Conservation (phyloP, 2,888 invertebrate genomes). For the Erebia epiphron region DNA sequence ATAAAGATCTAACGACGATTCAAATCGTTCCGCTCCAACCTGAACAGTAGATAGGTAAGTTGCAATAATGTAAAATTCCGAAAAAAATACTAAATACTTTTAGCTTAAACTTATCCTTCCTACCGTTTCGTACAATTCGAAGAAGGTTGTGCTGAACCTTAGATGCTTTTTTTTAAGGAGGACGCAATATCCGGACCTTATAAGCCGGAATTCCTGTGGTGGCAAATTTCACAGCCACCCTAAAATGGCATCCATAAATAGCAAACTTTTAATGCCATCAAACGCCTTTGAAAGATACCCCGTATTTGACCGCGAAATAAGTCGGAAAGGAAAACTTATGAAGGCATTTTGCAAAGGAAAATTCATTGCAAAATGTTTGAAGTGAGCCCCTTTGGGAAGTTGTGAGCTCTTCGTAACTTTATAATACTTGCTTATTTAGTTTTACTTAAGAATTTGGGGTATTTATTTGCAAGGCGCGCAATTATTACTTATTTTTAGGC, state of each 20-base stretch:
- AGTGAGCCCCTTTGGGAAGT: conserved; percentile 6
- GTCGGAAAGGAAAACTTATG: conserved; percentile 20
- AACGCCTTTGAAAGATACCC: conserved; percentile 11
- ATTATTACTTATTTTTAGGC: no score
- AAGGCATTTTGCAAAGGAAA: conserved; percentile 5
- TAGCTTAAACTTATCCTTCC: neutral
- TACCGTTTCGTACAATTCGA: neutral
- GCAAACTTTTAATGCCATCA: conserved; percentile 15
- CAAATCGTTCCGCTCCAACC: no score
- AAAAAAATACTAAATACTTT: neutral
- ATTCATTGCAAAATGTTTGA: conserved; percentile 15
- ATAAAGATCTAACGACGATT: no score
- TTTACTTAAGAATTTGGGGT: neutral
- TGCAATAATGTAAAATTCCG: no score
- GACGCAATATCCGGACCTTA: neutral
- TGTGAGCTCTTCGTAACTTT: neutral
- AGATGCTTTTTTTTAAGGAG: neutral
- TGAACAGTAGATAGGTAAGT: no score
- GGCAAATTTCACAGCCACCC: conserved; percentile 1
- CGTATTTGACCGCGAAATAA: conserved; percentile 15
- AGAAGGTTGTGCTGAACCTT: no score
- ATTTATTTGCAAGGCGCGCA: no score
- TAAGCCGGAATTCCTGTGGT: neutral
- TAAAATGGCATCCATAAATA: neutral
- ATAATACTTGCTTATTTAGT: neutral